phyloP scores from a whole-genome alignment of 2,113 vertebrate genomes.

The Semicossyphus pulcher region DNA sequence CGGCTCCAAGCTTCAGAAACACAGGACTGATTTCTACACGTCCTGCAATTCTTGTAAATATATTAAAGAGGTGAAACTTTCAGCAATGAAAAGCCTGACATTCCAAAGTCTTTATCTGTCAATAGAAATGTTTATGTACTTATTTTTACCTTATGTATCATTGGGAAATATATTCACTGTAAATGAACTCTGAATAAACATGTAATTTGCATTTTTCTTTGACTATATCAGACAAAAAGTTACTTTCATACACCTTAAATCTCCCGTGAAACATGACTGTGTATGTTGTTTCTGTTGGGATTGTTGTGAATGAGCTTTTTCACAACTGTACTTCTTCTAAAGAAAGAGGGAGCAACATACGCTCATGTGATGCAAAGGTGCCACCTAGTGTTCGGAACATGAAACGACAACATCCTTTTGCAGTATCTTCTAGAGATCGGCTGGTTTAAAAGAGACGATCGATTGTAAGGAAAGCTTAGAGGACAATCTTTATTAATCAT shows the following conservation, averaged over 20 bases:
- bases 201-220: constrained; percentile 62
- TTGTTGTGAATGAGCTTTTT: neutral
- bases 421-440: neutral
- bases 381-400: constrained; percentile 32
- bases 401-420: neutral
- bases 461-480: neutral
- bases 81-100: constrained; percentile 66
- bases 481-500: too few species aligned
- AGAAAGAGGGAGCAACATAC: neutral
- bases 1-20: constrained; percentile 22
- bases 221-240: constrained; percentile 7
- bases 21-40: neutral
- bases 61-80: constrained; percentile 48
- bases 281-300: too few species aligned
- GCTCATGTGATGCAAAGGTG: neutral
- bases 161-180: constrained; percentile 72
- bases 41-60: constrained; percentile 69
- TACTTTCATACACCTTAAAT: neutral
- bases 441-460: neutral
- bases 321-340: neutral
- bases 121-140: constrained; percentile 73
- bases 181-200: constrained; percentile 71
- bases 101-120: constrained; percentile 74
- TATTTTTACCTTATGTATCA: constrained; percentile 75
- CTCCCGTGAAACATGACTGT: too few species aligned